phyloP scores from a whole-genome alignment of 2,113 vertebrate species.

The Lepidothrix coronata region DNA sequence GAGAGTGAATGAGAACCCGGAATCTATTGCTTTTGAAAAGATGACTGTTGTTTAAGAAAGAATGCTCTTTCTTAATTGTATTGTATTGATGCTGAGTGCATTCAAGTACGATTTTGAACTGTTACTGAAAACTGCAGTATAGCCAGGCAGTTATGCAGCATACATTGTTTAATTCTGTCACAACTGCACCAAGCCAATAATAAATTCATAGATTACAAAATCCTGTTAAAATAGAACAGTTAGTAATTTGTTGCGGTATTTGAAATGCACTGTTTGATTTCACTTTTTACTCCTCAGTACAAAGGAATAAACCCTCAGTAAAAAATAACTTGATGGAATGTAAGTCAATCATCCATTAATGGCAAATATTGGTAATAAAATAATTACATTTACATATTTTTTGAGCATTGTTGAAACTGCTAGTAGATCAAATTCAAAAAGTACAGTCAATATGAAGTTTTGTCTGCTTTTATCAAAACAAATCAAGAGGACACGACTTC shows the following conservation, averaged over 20 bases:
- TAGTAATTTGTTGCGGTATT: not conserved
- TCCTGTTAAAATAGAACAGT: not conserved
- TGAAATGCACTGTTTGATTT: not conserved
- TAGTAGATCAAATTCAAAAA: not conserved
- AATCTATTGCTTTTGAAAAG: constrained; percentile 80
- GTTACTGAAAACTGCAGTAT: constrained; percentile 44
- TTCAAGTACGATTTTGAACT: constrained; percentile 66
- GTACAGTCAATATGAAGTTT: not conserved
- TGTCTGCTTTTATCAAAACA: not conserved
- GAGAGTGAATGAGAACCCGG: constrained; percentile 71
- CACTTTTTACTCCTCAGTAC: not conserved
- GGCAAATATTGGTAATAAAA: not conserved
- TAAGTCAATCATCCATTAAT: not conserved
- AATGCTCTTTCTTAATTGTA: constrained; percentile 66
- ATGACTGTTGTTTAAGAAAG: constrained; percentile 73
- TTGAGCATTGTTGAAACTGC: not conserved
- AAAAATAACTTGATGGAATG: not conserved
- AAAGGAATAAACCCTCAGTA: not conserved
- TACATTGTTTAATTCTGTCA: constrained; percentile 49
- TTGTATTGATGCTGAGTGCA: constrained; percentile 67
- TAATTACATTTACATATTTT: not conserved
- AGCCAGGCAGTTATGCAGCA: not conserved
- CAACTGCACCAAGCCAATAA: not conserved
- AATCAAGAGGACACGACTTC: not conserved
- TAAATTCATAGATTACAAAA: not conserved